Evolutionary conservation across 2,888 invertebrate species (phyloP), one percentile per base, ranked within the genome.

Genomic region (Nymphalis urticae): DNA sequence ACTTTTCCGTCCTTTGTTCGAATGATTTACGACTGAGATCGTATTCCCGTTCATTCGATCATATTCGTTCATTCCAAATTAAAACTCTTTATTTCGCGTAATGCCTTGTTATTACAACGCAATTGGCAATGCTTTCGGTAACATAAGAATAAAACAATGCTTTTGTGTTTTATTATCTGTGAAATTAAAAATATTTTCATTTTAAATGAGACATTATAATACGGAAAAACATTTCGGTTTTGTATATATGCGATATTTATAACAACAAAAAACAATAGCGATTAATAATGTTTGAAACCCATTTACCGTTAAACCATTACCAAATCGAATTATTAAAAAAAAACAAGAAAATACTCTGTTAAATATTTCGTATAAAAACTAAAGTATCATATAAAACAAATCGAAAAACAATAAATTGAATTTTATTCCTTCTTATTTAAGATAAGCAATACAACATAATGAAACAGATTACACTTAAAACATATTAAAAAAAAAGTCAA

Each of bases 1-100:
- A 81, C 82, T 83, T 88, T 89, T 86, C 90, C 88, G 89, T 87
- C 88, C 87, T 90, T 90, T 90, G 90, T 91, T 90, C 85, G 75
- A 77, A 76, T 89, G 90, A 90, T 90, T 91, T 90, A 91, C 66
- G 66, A 47, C 36, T 85, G 80, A 65, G 21, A 59, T 69, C 69
- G 62, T 50, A 53, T 73, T 82, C 58, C 56, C n/a, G 42, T 58
- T 58, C 36, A 32, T 56, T 56, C 56, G n/a, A n/a, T 56, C 56
- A 56, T 56, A 58, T 58, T 42, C 81, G 48, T 67, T 69, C 67
- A 36, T 66, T 56, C 62, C 53, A 54, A 66, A 66, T 62, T 61
- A 64, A 61, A 62, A 56, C 62, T 62, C 62, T 69, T 72, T 69
- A 72, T 68, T 72, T 66, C 66, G 65, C 68, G 68, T 71, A 68